A percentile compares a stretch with the other conserved stretches of the same genome.
These are phyloP conservation scores for Cercocebus atys DNA, from an alignment of 2,113 vertebrate genomes.

Conservation along the genomic window DNA sequence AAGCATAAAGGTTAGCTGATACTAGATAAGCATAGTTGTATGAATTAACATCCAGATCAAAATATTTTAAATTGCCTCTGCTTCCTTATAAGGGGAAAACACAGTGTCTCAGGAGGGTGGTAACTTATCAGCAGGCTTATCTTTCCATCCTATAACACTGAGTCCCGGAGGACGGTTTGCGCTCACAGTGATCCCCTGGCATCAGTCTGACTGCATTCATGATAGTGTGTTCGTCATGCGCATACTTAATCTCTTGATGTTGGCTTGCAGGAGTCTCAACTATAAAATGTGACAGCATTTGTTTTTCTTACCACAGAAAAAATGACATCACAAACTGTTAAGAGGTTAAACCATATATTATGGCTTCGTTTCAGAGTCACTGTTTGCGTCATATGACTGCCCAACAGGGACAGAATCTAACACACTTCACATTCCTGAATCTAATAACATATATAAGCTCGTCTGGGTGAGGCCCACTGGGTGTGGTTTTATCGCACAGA, in stretches of 20 bases:
- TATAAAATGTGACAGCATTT: constrained; percentile 77
- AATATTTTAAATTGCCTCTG: constrained; percentile 53
- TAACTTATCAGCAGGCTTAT: constrained; percentile 63
- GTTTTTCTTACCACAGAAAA: constrained; percentile 80
- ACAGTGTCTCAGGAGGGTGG: neutral
- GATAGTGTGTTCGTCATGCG: constrained; percentile 67
- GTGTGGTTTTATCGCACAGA: constrained; percentile 82
- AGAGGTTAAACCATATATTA: constrained; percentile 78
- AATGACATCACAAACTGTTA: constrained; percentile 78
- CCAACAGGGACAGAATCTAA: constrained; percentile 83
- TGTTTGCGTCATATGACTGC: constrained; percentile 78
- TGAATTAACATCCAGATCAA: constrained; percentile 43
- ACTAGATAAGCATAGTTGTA: constrained; percentile 27
- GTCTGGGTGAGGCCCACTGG: constrained; percentile 82
- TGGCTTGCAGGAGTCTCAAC: constrained; percentile 65
- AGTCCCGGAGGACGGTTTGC: constrained; percentile 61
- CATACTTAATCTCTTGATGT: constrained; percentile 75
- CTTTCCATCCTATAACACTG: constrained; percentile 48
- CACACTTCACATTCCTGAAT: constrained; percentile 85
- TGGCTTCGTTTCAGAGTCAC: constrained; percentile 77
- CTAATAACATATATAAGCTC: constrained; percentile 83
- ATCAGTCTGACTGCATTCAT: constrained; percentile 34
- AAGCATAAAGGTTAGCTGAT: constrained; percentile 48
- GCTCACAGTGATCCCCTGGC: constrained; percentile 51
- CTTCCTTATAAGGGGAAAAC: neutral